Evolutionary conservation across 2,888 invertebrate species (phyloP).

Genomic region (Allacma fusca): DNA sequence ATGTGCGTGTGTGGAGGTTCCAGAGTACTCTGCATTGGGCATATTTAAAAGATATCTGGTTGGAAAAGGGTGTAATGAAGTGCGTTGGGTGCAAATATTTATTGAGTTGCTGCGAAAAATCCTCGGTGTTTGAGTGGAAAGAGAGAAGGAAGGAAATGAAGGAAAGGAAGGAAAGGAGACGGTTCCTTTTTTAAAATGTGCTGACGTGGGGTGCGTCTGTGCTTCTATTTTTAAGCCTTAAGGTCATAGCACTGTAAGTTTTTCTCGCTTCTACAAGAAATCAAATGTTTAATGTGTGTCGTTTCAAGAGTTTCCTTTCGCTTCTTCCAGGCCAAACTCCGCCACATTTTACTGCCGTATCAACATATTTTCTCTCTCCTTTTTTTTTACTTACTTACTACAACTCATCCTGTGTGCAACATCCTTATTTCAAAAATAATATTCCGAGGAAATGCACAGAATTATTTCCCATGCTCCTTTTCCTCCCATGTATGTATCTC

Average conservation of each 20-base stretch:
- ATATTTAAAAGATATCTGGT: no score
- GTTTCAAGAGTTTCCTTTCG: background rate
- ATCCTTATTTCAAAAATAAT: background rate
- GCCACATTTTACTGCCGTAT: no score
- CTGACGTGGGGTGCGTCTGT: slow-evolving; percentile 7
- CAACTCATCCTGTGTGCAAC: no score
- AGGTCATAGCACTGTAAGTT: slow-evolving; percentile 42
- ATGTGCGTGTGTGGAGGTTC: background rate
- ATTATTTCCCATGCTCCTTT: no score
- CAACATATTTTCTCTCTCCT: background rate
- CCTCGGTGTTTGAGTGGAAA: background rate
- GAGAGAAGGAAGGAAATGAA: background rate
- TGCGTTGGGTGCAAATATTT: slow-evolving; percentile 30
- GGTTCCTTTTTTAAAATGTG: slow-evolving; percentile 7
- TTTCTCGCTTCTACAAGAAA: slow-evolving; percentile 23
- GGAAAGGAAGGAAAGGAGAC: background rate
- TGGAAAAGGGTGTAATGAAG: no score
- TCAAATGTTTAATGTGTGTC: slow-evolving; percentile 29
- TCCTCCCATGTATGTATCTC: no score
- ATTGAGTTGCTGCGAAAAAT: background rate
- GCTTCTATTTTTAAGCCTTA: slow-evolving; percentile 39
- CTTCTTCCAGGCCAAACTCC: background rate
- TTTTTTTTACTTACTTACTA: background rate
- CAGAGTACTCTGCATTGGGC: no score
- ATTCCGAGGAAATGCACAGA: background rate